Evolutionary conservation across 2,113 vertebrate genomes (phyloP), one percentile per base, ranked within the genome.

Genomic region (Stigmatopora nigra): DNA sequence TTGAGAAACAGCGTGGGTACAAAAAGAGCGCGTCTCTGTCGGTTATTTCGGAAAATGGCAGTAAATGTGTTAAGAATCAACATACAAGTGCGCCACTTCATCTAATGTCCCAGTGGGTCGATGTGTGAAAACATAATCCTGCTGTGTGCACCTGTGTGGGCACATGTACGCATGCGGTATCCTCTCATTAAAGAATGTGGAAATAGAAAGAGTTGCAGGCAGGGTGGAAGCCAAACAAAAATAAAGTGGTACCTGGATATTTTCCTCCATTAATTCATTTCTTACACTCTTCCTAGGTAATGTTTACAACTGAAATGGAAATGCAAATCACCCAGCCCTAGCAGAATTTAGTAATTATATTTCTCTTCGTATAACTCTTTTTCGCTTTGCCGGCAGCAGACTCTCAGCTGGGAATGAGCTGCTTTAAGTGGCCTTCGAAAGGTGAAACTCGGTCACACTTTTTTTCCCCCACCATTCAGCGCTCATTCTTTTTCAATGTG

Each of bases 41-140:
- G 35, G 22, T 15, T 38, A 38, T 59, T 65, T 44, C 77, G 71
- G 73, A 78, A 67, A 81, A 15, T 13, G 71, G 77, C 71, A 79
- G 75, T 75, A 79, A 71, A 76, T 38, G 38, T 68, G 74, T 69
- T 76, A 76, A 80, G 63, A 80, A 73, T 70, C 66, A 38, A 78
- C 73, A 81, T 75, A 81, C 78, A 78, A 84, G 77, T 78, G 76
- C 66, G 80, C 83, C 77, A 78, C 70, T 86, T 84, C 75, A 85
- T 84, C 78, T 81, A 75, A 73, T 45, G 75, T 79, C 79, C 80
- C 79, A 59, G 14, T 17, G 78, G 85, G 70, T 76, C 73, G 45
- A 69, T 70, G 66, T 78, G 70, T 66, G 77, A 86, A 80, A 82
- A 78, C 71, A 72, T 83, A 83, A 86, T 84, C 82, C 83, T 77